Evolutionary conservation across 1,140 invertebrate species (phyloP).

Genomic region (Archegozetes longisetosus): DNA sequence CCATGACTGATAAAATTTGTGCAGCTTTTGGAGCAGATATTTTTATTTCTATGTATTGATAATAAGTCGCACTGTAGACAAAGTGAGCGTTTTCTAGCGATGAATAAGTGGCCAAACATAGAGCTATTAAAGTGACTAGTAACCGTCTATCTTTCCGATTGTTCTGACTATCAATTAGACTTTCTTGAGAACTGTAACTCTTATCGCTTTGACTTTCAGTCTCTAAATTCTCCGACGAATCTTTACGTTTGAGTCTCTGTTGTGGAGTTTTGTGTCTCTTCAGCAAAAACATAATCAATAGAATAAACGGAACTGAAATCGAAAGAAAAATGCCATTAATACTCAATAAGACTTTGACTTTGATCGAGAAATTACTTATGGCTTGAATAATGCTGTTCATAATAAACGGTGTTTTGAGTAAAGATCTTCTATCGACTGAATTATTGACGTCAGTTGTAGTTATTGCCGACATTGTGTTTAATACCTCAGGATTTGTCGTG

Average conservation of each 20-base stretch:
- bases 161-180: not conserved
- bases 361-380: not conserved
- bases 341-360: not conserved
- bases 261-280: not conserved
- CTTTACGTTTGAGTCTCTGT: not conserved
- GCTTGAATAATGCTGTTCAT: not conserved
- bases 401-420: not conserved
- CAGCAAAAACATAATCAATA: conserved; percentile 6
- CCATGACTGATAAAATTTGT: conserved; percentile 4
- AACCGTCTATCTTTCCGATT: not conserved
- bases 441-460: not conserved
- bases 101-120: conserved; percentile 1
- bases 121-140: not conserved
- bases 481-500: not conserved
- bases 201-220: not conserved
- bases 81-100: conserved; percentile 7
- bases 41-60: not conserved
- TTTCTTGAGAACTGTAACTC: not conserved
- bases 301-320: conserved; percentile 4
- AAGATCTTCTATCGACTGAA: not conserved
- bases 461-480: not conserved
- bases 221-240: not conserved
- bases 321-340: not conserved
- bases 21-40: not conserved
- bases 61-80: not conserved